Percentiles rank a stretch among this genome's conserved stretches.
Conservation (phyloP, 92 coral and sea anemone species). For the Umimayanthus kanabou region DNA sequence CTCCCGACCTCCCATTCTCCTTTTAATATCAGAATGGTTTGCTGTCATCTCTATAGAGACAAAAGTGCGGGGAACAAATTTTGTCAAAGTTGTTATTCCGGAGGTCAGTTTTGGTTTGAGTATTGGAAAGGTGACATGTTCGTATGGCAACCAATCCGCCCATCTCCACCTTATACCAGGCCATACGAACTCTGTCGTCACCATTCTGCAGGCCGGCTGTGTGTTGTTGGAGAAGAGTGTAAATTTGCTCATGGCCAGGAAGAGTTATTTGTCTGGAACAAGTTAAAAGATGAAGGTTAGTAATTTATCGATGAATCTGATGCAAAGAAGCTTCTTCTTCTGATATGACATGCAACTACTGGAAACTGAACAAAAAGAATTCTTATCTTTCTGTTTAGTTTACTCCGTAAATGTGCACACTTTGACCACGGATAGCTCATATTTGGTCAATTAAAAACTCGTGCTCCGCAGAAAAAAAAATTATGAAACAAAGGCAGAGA, state of each 20-base stretch:
- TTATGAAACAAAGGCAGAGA: too few species aligned
- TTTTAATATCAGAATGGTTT: background rate
- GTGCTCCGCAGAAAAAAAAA: too few species aligned
- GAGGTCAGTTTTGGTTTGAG: background rate
- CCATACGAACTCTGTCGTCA: slow-evolving; percentile 20
- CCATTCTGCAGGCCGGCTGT: slow-evolving; percentile 7
- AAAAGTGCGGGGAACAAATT: background rate
- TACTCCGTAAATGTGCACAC: too few species aligned
- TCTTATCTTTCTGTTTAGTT: too few species aligned
- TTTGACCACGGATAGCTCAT: too few species aligned
- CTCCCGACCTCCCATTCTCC: background rate
- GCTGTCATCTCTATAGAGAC: background rate
- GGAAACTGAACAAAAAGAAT: too few species aligned
- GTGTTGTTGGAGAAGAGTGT: slow-evolving; percentile 11
- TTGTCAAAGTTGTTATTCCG: slow-evolving; percentile 4
- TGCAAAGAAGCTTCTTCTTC: too few species aligned
- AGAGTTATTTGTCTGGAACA: slow-evolving; percentile 30
- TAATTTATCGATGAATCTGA: background rate
- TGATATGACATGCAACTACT: background rate
- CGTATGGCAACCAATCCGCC: slow-evolving; percentile 6
- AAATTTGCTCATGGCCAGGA: slow-evolving; percentile 35
- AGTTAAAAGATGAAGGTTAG: slow-evolving; percentile 17
- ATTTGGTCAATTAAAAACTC: too few species aligned
- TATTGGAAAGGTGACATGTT: background rate
- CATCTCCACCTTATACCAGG: slow-evolving; percentile 19